Conservation (phyloP, 2,113 vertebrate species). For the Setophaga coronata region DNA sequence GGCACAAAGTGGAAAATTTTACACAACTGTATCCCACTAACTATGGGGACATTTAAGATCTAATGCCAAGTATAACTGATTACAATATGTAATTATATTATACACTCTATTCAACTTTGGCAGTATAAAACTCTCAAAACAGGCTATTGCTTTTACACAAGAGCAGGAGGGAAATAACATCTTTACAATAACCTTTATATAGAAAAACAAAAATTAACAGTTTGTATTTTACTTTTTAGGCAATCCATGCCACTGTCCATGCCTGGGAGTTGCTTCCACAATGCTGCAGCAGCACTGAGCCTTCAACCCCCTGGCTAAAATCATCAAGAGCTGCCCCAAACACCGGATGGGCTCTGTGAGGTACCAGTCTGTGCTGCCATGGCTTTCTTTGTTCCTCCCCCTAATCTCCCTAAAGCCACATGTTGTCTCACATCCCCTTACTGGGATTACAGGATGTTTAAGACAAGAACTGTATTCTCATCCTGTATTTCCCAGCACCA, state of each 20-base stretch:
- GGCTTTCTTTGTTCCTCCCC: neutral
- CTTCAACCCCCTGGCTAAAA: neutral
- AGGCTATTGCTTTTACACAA: neutral
- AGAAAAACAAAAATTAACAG: neutral
- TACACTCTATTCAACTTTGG: neutral
- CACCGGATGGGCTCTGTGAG: neutral
- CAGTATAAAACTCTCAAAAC: neutral
- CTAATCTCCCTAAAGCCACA: neutral
- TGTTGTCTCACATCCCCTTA: constrained; percentile 7
- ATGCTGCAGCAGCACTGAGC: neutral
- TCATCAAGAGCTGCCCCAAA: neutral
- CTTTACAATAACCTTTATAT: neutral
- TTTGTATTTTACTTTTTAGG: neutral
- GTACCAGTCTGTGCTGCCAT: neutral
- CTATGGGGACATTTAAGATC: neutral
- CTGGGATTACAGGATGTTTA: constrained; percentile 2
- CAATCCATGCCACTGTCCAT: neutral
- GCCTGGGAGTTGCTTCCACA: neutral
- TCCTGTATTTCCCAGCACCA: neutral
- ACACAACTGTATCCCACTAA: neutral
- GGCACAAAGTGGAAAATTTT: neutral
- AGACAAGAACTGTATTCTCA: neutral
- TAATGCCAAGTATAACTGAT: neutral
- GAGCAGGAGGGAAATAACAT: neutral
- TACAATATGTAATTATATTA: neutral